Base-by-base conservation (phyloP, 1,140 invertebrate species). In the Drosophila setifemur region DNA sequence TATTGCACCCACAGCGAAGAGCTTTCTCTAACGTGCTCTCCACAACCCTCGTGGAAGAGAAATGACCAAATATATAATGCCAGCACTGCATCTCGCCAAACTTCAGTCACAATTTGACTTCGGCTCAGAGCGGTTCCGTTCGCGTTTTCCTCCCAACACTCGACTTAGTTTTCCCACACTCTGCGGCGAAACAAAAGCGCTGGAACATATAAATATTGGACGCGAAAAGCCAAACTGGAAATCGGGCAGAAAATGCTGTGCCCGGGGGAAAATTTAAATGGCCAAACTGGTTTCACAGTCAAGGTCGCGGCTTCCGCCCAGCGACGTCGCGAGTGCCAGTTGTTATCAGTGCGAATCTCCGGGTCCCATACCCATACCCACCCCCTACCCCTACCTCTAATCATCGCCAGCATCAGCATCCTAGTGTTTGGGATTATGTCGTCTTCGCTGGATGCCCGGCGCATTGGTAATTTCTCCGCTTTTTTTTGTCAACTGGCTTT, bases 271-370 rank as follows among this genome's bases (percentile, higher is more conserved):
- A 83, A 73, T 76, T 45, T 35, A 81, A 86, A 81, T 81, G 33
- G 26, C 7, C 57, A 76, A 86, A 87, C 81, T 52, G 37, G 81
- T 87, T 86, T 86, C 81, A 86, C 75, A 86, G 81, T 86, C 81
- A 86, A 86, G 81, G 81, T 86, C 81, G 82, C 37, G 53, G 61
- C 55, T 86, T 83, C 78, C 78, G 77, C 48, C 39, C 67, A 50
- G 42, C 75, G 37, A 28, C 47, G 12, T 44, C 54, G 8, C 35
- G n/a, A n/a, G n/a, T 47, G 40, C 39, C 53, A 39, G 29, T 25
- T 43, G 64, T 77, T 67, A 75, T 60, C 71, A 63, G 39, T 78
- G 79, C 75, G 25, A 60, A 75, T 72, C 14, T 44, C 31, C 29
- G 16, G 23, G 2, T 5, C 21, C 21, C 21, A 23, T 3, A 2